Conservation (phyloP, 1,140 invertebrate species). For the Lucilia cuprina region DNA sequence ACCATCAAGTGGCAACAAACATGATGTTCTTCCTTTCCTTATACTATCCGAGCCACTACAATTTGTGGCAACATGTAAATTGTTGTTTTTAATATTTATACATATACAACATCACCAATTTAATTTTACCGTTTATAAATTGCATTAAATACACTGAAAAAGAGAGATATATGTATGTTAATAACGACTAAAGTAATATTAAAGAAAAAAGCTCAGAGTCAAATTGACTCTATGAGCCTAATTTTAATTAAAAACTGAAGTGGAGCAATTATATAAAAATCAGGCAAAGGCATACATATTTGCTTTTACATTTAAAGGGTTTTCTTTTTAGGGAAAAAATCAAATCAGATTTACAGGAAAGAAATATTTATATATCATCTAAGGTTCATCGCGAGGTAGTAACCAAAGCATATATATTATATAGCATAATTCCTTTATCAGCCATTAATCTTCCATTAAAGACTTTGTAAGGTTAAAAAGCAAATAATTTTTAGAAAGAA, state of each 20-base stretch:
- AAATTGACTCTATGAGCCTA: conserved; percentile 8
- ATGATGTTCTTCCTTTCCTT: neutral
- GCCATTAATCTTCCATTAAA: too few species aligned
- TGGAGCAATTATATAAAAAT: conserved; percentile 18
- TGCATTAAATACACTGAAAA: neutral
- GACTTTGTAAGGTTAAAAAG: too few species aligned
- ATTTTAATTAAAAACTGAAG: conserved; percentile 27
- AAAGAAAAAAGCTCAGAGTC: neutral
- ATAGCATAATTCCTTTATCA: too few species aligned
- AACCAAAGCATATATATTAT: too few species aligned
- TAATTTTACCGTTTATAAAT: neutral
- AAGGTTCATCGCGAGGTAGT: too few species aligned
- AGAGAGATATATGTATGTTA: neutral
- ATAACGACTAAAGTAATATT: too few species aligned
- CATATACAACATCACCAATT: neutral
- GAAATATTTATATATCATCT: too few species aligned
- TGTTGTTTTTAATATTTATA: neutral
- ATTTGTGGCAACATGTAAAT: neutral
- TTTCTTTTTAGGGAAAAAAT: too few species aligned
- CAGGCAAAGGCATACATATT: too few species aligned
- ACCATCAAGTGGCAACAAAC: neutral
- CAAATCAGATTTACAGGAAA: too few species aligned
- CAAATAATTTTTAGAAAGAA: too few species aligned
- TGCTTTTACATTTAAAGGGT: neutral
- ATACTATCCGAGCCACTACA: neutral